Percentiles rank a stretch among this genome's conserved stretches.
Conservation (phyloP, 35 echinoderm and acorn worm species). For the Antedon bifida region DNA sequence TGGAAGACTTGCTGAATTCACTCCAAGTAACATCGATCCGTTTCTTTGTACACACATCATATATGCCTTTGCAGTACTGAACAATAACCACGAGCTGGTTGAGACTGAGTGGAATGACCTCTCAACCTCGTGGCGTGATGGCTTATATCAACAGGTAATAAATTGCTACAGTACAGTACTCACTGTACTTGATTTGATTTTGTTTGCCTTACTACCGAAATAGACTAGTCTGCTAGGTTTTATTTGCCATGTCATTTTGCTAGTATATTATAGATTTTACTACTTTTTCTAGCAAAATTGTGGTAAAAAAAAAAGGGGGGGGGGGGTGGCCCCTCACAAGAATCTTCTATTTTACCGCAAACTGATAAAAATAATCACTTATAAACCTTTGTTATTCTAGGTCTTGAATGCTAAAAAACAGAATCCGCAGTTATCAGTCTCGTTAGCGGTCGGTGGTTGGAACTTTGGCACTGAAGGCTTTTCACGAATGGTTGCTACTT, state of each 20-base stretch:
- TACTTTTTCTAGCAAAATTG: no score
- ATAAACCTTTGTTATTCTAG: no score
- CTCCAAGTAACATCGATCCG: conserved; percentile 12
- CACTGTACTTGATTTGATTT: no score
- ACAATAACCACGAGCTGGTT: neutral
- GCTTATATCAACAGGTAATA: conserved; percentile 14
- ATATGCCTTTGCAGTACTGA: conserved; percentile 20
- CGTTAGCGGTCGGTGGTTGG: conserved; percentile 26
- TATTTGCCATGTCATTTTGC: no score
- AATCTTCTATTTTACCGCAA: no score
- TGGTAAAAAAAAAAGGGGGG: no score
- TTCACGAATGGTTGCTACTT: conserved; percentile 4
- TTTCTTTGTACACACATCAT: conserved; percentile 25
- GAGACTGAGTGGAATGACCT: conserved; percentile 29
- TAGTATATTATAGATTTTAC: no score
- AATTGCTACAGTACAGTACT: conserved; percentile 9
- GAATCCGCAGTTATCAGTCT: neutral
- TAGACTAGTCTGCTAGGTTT: no score
- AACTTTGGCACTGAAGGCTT: conserved; percentile 6
- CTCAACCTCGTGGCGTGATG: conserved; percentile 3
- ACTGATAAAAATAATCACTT: no score
- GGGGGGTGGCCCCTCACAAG: no score
- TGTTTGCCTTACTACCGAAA: no score
- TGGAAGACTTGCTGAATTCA: neutral
- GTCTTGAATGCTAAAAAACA: no score